Evolutionary conservation across 2,797 vertebrate genomes (phyloP).

Genomic region (Anniella stebbinsi): DNA sequence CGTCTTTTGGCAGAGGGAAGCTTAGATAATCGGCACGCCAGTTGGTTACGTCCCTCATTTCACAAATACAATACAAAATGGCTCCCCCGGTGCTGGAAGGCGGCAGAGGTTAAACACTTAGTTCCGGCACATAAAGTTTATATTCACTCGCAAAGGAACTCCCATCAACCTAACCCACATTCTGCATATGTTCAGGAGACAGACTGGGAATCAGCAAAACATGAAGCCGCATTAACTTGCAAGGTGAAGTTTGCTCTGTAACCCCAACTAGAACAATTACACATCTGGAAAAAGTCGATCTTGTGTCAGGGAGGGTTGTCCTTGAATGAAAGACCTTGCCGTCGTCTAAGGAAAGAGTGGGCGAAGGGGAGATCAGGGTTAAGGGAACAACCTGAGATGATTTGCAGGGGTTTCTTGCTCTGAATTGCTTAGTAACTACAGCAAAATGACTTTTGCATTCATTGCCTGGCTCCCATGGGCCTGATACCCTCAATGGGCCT

Average conservation of each 20-base stretch:
- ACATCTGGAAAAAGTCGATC: not conserved
- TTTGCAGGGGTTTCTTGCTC: too few species aligned
- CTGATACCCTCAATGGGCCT: too few species aligned
- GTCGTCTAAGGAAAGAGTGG: not conserved
- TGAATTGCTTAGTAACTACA: too few species aligned
- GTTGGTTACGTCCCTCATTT: slow-evolving; percentile 58
- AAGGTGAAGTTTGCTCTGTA: not conserved
- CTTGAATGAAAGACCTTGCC: not conserved
- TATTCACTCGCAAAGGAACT: slow-evolving; percentile 38
- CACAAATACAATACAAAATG: slow-evolving; percentile 54
- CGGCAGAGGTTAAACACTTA: slow-evolving; percentile 70
- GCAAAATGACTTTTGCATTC: too few species aligned
- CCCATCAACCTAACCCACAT: not conserved
- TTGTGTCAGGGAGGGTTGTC: not conserved
- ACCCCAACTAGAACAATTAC: not conserved
- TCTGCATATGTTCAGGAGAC: not conserved
- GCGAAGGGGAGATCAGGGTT: not conserved
- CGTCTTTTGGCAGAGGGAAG: slow-evolving; percentile 26
- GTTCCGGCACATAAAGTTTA: slow-evolving; percentile 76
- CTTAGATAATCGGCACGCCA: slow-evolving; percentile 14
- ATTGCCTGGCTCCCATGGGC: too few species aligned
- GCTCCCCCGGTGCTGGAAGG: slow-evolving; percentile 62
- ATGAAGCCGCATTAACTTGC: not conserved
- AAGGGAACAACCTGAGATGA: too few species aligned
- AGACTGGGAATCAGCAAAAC: not conserved